These are phyloP conservation scores for Gallinago jamesoni DNA, from an alignment of 2,113 vertebrate species.

Conservation along the genomic window DNA sequence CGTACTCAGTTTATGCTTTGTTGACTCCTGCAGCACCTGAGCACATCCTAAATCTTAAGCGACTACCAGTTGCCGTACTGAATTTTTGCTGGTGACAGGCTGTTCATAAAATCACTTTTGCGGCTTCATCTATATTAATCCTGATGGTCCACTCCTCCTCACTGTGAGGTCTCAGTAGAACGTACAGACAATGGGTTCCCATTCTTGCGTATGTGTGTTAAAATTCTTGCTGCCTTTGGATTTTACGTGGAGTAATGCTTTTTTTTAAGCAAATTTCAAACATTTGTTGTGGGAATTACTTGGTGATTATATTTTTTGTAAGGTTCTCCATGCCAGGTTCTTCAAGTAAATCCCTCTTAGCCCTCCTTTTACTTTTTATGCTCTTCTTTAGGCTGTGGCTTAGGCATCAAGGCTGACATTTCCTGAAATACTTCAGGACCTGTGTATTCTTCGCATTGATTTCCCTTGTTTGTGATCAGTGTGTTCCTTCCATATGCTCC, in stretches of 20 bases:
- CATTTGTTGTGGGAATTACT: not conserved
- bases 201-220: not conserved
- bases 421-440: not conserved
- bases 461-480: not conserved
- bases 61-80: not conserved
- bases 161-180: not conserved
- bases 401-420: not conserved
- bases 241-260: not conserved
- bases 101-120: not conserved
- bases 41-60: not conserved
- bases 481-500: not conserved
- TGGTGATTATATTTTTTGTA: not conserved
- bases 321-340: not conserved
- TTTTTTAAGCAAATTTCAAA: not conserved
- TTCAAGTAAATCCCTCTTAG: not conserved
- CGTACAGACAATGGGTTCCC: not conserved
- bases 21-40: not conserved
- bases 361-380: not conserved
- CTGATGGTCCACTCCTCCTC: not conserved
- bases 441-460: not conserved
- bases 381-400: not conserved
- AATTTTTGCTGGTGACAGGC: not conserved
- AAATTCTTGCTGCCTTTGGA: not conserved
- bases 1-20: not conserved
- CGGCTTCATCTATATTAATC: not conserved